Conservation (phyloP, 2,113 vertebrate species). For the Brachypodius melanocephalos region DNA sequence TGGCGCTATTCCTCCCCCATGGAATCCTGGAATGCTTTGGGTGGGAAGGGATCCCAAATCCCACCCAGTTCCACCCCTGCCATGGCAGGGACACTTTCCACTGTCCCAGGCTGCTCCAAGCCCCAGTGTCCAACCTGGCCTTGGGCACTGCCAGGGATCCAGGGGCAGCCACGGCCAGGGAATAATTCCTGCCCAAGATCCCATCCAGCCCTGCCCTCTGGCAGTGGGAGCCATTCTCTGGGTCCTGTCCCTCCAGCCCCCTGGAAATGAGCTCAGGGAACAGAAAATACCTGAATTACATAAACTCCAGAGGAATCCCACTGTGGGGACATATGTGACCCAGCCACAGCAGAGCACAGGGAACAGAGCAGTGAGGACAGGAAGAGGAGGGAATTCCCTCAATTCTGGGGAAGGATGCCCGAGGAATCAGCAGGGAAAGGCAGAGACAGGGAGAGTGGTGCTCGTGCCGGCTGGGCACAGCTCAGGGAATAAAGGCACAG, state of each 20-base stretch:
- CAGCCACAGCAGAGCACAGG: accelerated
- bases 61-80: not conserved
- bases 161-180: not conserved
- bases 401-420: no score
- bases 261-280: not conserved
- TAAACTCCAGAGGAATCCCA: accelerated
- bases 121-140: not conserved
- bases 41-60: accelerated
- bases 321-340: accelerated
- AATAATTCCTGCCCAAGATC: not conserved
- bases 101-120: not conserved
- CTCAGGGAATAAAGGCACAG: not conserved
- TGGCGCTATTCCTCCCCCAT: accelerated
- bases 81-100: not conserved
- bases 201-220: not conserved
- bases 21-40: not conserved
- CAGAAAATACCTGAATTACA: accelerated
- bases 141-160: not conserved
- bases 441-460: accelerated
- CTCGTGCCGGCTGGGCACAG: not conserved
- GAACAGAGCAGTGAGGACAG: not conserved
- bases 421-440: not conserved
- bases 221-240: not conserved
- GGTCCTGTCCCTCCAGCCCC: not conserved
- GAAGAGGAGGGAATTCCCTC: accelerated